A percentile compares a stretch with the other conserved stretches of the same genome.
Conservation (phyloP, 2,797 vertebrate genomes). For the Huso huso region DNA sequence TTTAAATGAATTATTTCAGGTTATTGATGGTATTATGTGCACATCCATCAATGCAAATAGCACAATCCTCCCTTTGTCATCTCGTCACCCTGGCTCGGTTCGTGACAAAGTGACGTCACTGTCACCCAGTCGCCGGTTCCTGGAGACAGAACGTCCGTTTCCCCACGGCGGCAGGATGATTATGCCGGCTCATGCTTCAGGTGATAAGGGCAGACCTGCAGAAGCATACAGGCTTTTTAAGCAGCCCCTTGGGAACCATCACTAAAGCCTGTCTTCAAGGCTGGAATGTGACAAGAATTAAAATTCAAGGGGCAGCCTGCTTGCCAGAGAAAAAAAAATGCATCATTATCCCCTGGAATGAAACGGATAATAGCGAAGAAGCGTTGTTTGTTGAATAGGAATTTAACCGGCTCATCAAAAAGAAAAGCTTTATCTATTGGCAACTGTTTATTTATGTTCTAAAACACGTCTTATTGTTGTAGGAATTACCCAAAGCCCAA, state of each 20-base stretch:
- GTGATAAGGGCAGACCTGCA: background rate
- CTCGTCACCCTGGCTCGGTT: too few relatives aligned
- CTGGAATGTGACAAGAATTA: background rate
- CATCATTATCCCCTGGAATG: background rate
- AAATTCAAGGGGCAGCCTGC: background rate
- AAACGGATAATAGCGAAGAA: background rate
- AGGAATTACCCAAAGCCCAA: background rate
- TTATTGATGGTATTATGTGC: too few relatives aligned
- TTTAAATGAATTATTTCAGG: too few relatives aligned
- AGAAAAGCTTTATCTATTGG: background rate
- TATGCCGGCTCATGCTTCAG: background rate
- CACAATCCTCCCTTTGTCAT: too few relatives aligned
- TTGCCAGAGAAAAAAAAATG: background rate
- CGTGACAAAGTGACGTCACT: too few relatives aligned
- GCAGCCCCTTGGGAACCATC: background rate
- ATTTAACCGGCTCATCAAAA: background rate
- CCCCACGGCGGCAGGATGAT: background rate
- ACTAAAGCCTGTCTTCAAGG: too few relatives aligned
- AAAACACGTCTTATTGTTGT: background rate
- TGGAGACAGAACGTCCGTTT: too few relatives aligned
- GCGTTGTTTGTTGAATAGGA: too few relatives aligned
- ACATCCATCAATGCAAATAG: too few relatives aligned
- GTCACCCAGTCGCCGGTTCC: too few relatives aligned
- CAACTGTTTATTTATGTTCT: background rate
- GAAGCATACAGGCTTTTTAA: background rate